Percentiles rank a stretch among this genome's conserved stretches.
Evolutionary conservation across 2,888 invertebrate species (phyloP).

Genomic region (Erpobdella octoculata): DNA sequence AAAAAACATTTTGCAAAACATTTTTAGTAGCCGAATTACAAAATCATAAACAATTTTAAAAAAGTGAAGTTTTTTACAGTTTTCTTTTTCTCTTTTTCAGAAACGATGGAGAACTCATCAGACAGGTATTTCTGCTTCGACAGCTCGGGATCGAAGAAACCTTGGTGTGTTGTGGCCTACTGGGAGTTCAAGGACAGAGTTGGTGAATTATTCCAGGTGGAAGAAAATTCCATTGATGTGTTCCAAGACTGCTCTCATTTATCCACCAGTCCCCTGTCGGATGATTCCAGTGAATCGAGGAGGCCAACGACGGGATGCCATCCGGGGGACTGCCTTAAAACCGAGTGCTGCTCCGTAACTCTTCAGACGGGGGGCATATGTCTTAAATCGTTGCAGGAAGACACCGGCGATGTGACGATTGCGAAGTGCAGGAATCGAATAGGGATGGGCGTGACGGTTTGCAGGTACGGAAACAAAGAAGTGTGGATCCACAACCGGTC

Average conservation of each 20-base stretch:
- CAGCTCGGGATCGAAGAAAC: background rate
- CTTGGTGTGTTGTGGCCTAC: constrained; percentile 27
- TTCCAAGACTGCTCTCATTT: constrained; percentile 15
- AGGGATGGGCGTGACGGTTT: constrained; percentile 25
- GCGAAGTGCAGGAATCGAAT: constrained; percentile 21
- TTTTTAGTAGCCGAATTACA: no score
- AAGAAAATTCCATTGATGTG: constrained; percentile 12
- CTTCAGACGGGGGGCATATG: background rate
- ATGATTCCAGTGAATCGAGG: background rate
- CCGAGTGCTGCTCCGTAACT: background rate
- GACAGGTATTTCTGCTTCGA: background rate
- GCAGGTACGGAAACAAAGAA: constrained; percentile 16
- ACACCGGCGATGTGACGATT: constrained; percentile 19
- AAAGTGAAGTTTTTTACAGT: background rate
- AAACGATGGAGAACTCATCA: background rate
- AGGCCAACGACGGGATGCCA: background rate
- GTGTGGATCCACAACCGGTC: constrained; percentile 28
- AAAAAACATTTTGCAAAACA: no score
- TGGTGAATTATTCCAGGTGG: constrained; percentile 18
- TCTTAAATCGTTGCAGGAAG: background rate
- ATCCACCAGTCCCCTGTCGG: background rate
- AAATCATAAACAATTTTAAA: background rate
- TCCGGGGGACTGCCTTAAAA: background rate
- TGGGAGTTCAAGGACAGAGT: constrained; percentile 24
- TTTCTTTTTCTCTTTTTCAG: background rate